Conservation (phyloP, 2,113 vertebrate species). For the Paraplagusia blochii region DNA sequence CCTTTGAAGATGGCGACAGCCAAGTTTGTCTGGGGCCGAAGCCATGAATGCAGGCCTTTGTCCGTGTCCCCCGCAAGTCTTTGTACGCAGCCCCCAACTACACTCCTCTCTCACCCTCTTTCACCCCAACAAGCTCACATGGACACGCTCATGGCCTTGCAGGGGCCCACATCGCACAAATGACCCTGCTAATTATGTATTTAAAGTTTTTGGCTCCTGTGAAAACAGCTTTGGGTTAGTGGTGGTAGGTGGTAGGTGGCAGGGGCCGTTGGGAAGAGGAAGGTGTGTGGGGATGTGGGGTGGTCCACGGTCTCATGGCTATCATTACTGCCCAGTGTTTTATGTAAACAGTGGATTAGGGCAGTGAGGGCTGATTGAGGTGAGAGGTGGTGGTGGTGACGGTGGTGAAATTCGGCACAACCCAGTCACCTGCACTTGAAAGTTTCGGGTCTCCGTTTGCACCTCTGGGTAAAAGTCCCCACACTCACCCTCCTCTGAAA, state of each 20-base stretch:
- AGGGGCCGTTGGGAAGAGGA: conserved; percentile 27
- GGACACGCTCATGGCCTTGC: conserved; percentile 49
- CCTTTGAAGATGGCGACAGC: conserved; percentile 71
- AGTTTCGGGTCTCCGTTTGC: conserved; percentile 54
- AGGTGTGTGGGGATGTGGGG: conserved; percentile 47
- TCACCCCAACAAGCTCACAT: conserved; percentile 49
- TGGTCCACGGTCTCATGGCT: conserved; percentile 68
- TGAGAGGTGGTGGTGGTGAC: conserved; percentile 39
- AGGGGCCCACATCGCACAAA: conserved; percentile 61
- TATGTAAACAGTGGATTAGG: conserved; percentile 74
- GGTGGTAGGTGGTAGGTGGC: conserved; percentile 47
- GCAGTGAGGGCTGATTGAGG: conserved; percentile 57
- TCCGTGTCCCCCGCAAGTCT: conserved; percentile 56
- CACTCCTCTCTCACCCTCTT: conserved; percentile 42
- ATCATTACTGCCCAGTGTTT: conserved; percentile 69
- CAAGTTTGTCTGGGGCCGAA: conserved; percentile 60
- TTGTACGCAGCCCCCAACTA: conserved; percentile 45
- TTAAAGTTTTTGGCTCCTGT: conserved; percentile 77
- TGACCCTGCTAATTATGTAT: conserved; percentile 77
- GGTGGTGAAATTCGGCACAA: conserved; percentile 37
- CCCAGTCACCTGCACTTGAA: conserved; percentile 12
- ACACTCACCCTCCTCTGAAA: conserved; percentile 18
- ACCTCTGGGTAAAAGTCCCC: conserved; percentile 40
- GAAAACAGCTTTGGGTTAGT: conserved; percentile 73
- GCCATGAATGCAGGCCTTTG: conserved; percentile 73